These are phyloP conservation scores for Trissolcus japonicus DNA, from an alignment of 2,888 invertebrate genomes.

Conservation along the genomic window DNA sequence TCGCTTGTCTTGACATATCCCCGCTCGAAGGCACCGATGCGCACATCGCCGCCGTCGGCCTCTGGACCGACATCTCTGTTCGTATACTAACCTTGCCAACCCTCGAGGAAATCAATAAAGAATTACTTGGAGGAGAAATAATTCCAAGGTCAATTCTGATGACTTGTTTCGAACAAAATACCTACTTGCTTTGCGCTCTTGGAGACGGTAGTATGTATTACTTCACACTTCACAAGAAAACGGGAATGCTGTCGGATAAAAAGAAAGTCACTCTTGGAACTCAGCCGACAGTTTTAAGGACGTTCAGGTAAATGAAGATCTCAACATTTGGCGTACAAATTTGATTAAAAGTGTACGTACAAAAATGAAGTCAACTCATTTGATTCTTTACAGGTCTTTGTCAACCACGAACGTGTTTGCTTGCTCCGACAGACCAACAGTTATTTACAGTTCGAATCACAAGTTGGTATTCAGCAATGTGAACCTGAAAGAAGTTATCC, in stretches of 20 bases:
- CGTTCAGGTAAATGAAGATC: conserved; percentile 79
- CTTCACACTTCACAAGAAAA: conserved; percentile 87
- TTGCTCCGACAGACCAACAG: conserved; percentile 98
- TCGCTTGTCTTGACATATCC: conserved; percentile 96
- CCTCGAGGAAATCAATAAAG: conserved; percentile 88
- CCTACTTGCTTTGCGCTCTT: conserved; percentile 92
- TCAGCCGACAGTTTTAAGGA: conserved; percentile 94
- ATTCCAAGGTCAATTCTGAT: conserved; percentile 97
- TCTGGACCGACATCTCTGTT: conserved; percentile 98
- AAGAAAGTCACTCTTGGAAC: conserved; percentile 98
- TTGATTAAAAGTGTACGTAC: too few relatives aligned
- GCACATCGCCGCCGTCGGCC: conserved; percentile 90
- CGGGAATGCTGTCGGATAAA: conserved; percentile 88
- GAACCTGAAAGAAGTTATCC: conserved; percentile 94
- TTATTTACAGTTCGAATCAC: conserved; percentile 99
- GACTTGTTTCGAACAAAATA: conserved; percentile 94
- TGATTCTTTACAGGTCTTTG: conserved; percentile 79
- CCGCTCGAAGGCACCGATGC: conserved; percentile 83
- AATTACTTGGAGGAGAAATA: conserved; percentile 95
- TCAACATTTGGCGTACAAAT: too few relatives aligned
- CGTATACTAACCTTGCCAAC: conserved; percentile 89
- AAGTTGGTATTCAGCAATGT: conserved; percentile 99
- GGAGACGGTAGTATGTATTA: conserved; percentile 99
- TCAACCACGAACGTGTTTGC: conserved; percentile 98
- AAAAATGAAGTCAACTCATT: not conserved